Conservation (phyloP, 2,113 vertebrate genomes). For the Sander vitreus region DNA sequence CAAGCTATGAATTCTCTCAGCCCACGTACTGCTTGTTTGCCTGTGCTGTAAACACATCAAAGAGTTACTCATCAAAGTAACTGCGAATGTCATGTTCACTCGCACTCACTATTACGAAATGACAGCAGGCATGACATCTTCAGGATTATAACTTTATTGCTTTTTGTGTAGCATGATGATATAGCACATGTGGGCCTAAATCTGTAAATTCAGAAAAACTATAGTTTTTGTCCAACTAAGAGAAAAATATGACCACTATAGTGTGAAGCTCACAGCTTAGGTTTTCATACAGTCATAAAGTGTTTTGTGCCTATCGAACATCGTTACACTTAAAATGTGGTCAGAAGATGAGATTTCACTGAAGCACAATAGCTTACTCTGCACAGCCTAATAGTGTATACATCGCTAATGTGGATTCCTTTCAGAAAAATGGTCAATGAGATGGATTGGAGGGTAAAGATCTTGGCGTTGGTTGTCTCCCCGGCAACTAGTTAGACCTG, state of each 20-base stretch:
- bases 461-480: slow-evolving; percentile 46
- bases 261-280: background rate
- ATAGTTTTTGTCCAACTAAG: background rate
- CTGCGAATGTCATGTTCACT: background rate
- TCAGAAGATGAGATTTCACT: slow-evolving; percentile 23
- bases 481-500: slow-evolving; percentile 13
- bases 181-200: background rate
- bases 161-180: background rate
- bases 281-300: background rate
- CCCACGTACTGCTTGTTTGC: background rate
- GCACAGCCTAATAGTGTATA: slow-evolving; percentile 20
- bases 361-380: slow-evolving; percentile 15
- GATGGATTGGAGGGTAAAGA: slow-evolving; percentile 51
- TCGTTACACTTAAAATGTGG: slow-evolving; percentile 1
- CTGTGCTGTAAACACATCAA: background rate
- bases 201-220: background rate
- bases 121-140: background rate
- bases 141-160: background rate
- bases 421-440: slow-evolving; percentile 32
- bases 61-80: background rate
- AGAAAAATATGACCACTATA: background rate
- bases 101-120: background rate
- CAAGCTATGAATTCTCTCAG: background rate
- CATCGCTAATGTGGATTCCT: slow-evolving; percentile 41
- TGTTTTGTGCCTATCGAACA: background rate